Evolutionary conservation across 2,113 vertebrate genomes (phyloP).

Genomic region (Leptosomus discolor): DNA sequence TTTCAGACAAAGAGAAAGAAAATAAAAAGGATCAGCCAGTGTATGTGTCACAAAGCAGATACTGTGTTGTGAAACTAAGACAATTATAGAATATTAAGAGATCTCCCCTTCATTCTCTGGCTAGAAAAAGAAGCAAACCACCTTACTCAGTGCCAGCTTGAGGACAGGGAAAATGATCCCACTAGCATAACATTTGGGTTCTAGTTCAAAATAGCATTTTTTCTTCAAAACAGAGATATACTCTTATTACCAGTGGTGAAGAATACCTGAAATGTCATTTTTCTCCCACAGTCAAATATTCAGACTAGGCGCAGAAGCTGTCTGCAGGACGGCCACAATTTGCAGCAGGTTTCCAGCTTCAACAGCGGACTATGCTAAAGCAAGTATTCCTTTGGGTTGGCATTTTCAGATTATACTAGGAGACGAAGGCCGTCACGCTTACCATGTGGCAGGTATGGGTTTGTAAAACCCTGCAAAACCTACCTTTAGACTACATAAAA

Average conservation of each 20-base stretch:
- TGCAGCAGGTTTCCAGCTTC: not conserved
- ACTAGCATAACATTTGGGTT: not conserved
- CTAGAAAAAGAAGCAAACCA: not conserved
- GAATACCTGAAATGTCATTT: not conserved
- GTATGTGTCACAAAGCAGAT: not conserved
- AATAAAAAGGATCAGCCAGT: not conserved
- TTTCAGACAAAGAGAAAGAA: conserved; percentile 1
- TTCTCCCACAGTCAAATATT: not conserved
- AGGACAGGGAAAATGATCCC: not conserved
- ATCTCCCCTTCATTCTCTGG: conserved; percentile 5
- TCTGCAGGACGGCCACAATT: not conserved
- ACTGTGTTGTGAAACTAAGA: not conserved
- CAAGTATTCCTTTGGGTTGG: not conserved
- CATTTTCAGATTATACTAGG: not conserved
- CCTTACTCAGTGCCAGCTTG: not conserved
- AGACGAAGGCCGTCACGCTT: not conserved
- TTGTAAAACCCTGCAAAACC: not conserved
- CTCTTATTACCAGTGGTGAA: not conserved
- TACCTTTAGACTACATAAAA: not conserved
- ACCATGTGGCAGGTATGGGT: not conserved
- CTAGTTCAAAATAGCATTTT: not conserved
- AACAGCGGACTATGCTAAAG: not conserved
- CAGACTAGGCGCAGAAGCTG: not conserved
- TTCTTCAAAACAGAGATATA: not conserved
- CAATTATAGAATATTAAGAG: not conserved